These are phyloP conservation scores for Blastomussa wellsi DNA, from an alignment of 92 coral and sea anemone genomes.

Conservation along the genomic window DNA sequence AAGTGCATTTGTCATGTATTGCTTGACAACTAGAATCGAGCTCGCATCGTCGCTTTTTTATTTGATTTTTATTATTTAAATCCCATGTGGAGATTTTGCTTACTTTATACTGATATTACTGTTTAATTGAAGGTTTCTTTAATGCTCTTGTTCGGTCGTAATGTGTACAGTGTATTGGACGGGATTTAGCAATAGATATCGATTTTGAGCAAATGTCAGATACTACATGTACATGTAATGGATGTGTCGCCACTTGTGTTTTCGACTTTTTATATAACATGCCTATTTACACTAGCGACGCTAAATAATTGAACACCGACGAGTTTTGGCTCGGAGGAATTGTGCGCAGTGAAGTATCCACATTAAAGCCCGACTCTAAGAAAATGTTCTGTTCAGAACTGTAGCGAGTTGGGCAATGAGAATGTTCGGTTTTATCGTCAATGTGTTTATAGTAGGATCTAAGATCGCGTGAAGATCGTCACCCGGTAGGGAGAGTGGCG, in stretches of 20 bases:
- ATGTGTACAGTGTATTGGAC: conserved; percentile 3
- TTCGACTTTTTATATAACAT: conserved; percentile 27
- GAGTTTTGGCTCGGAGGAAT: conserved; percentile 31
- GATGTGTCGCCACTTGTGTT: background rate
- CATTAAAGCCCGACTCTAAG: conserved; percentile 8
- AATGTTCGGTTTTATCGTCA: background rate
- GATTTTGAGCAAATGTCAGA: conserved; percentile 18
- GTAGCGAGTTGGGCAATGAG: conserved; percentile 15
- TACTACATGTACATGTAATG: background rate
- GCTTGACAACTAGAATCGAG: background rate
- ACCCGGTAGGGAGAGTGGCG: conserved; percentile 23
- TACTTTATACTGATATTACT: conserved; percentile 31
- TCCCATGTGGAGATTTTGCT: conserved; percentile 15
- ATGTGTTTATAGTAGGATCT: background rate
- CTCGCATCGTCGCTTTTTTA: conserved; percentile 4
- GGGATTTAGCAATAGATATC: conserved; percentile 14
- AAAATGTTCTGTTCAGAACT: conserved; percentile 2
- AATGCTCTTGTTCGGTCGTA: conserved; percentile 27
- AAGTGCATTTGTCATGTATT: background rate
- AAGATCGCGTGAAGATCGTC: conserved; percentile 24
- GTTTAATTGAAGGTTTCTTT: conserved; percentile 37
- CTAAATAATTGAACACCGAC: conserved; percentile 38
- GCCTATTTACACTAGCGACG: conserved; percentile 41
- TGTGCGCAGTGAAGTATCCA: conserved; percentile 19
- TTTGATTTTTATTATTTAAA: conserved; percentile 16